Evolutionary conservation across 37 sponge, comb jelly and placozoan genomes (phyloP).

Genomic region (Amphimedon queenslandica): DNA sequence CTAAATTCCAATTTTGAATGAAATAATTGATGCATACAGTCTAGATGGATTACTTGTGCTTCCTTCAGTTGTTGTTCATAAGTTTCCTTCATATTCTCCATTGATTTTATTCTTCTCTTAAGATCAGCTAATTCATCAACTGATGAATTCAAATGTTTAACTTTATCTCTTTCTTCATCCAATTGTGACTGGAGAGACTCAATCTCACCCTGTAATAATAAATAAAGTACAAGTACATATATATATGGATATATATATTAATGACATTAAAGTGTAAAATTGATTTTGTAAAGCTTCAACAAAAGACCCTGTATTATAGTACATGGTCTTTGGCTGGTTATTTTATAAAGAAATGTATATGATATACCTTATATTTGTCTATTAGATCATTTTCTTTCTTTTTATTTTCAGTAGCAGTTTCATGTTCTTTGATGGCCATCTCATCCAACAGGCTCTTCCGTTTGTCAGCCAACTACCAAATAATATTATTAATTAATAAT

Average conservation of each 20-base stretch:
- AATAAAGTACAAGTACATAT: background rate
- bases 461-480: constrained; percentile 54
- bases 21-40: too few relatives aligned
- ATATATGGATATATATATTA: constrained; percentile 22
- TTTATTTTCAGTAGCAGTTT: constrained; percentile 21
- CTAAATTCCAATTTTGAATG: too few relatives aligned
- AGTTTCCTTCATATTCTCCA: background rate
- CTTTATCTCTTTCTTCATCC: background rate
- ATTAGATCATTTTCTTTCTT: constrained; percentile 20
- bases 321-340: too few relatives aligned
- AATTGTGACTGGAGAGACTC: background rate
- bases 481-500: background rate
- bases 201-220: too few relatives aligned
- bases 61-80: background rate
- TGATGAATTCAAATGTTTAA: background rate
- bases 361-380: constrained; percentile 13
- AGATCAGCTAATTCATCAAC: constrained; percentile 25
- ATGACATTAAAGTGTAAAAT: too few relatives aligned
- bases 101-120: background rate
- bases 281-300: too few relatives aligned
- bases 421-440: constrained; percentile 39
- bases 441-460: constrained; percentile 41
- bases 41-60: background rate
- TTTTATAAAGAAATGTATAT: constrained; percentile 1
- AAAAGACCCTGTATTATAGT: too few relatives aligned